Conservation (phyloP, 2,797 vertebrate species). For the Poecilia wingei region DNA sequence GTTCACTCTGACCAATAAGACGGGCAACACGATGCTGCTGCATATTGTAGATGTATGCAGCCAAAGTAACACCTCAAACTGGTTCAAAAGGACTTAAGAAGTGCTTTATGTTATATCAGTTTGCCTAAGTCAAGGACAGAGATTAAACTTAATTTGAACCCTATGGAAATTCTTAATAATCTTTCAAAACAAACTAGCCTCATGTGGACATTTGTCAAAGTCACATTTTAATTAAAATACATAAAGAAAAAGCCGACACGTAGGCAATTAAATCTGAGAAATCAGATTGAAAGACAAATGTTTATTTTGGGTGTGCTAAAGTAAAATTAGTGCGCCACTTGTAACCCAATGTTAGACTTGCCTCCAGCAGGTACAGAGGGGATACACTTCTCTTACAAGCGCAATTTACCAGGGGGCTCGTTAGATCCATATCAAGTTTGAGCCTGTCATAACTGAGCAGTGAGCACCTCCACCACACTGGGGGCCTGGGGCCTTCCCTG, state of each 20-base stretch:
- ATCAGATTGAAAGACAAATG: conserved; percentile 7
- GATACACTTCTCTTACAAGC: conserved; percentile 32
- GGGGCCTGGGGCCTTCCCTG: conserved; percentile 55
- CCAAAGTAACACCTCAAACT: background rate
- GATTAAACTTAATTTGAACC: background rate
- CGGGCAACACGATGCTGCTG: too few species aligned
- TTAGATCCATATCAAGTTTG: conserved; percentile 74
- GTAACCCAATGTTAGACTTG: conserved; percentile 18
- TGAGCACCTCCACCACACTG: conserved; percentile 57
- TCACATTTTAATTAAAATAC: conserved; percentile 8
- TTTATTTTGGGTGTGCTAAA: background rate
- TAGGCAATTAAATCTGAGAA: conserved; percentile 9
- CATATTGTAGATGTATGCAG: background rate
- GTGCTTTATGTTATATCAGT: background rate
- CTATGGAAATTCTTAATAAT: background rate
- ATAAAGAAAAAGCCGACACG: conserved; percentile 13
- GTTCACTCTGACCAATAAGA: background rate
- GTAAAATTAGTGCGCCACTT: background rate
- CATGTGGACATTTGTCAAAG: background rate
- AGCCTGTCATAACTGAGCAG: conserved; percentile 72
- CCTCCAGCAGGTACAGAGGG: conserved; percentile 40
- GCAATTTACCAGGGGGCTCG: conserved; percentile 72
- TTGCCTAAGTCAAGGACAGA: background rate
- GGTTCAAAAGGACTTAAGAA: background rate
- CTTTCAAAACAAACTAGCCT: background rate